phyloP scores from a whole-genome alignment of 2,888 invertebrate species.

The Ametastegia equiseti region DNA sequence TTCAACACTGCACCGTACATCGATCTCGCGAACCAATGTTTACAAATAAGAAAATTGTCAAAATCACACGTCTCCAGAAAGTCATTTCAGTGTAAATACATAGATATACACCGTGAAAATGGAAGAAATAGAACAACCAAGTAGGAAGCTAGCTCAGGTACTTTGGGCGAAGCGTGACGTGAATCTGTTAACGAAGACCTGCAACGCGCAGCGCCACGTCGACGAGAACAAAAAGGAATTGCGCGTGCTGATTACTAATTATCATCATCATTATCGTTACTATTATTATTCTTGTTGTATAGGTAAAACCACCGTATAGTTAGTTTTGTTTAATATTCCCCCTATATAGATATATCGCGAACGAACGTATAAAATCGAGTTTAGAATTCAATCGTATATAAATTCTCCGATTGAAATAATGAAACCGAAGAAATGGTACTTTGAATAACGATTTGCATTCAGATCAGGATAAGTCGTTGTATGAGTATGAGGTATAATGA shows the following conservation, averaged over 20 bases:
- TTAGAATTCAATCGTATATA: not conserved
- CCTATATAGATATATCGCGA: conserved; percentile 49
- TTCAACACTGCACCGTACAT: not conserved
- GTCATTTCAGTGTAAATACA: not conserved
- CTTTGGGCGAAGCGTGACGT: conserved; percentile 38
- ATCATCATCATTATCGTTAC: not conserved
- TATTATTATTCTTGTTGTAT: not conserved
- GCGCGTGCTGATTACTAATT: conserved; percentile 48
- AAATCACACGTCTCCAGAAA: not conserved
- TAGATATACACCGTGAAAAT: conserved; percentile 22
- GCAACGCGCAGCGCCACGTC: not conserved
- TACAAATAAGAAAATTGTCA: not conserved
- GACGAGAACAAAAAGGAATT: conserved; percentile 12
- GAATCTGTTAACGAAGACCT: conserved; percentile 38
- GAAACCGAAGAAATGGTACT: no score
- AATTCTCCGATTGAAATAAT: not conserved
- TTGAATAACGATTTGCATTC: not conserved
- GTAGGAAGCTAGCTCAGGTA: conserved; percentile 2
- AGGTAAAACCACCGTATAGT: not conserved
- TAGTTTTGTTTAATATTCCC: conserved; percentile 49
- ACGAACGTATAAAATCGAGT: not conserved
- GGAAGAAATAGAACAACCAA: not conserved
- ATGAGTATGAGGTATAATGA: not conserved
- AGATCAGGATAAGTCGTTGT: not conserved
- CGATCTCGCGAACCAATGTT: not conserved